These are phyloP conservation scores for Distichodus sexfasciatus DNA, from an alignment of 2,797 vertebrate genomes.

Conservation along the genomic window DNA sequence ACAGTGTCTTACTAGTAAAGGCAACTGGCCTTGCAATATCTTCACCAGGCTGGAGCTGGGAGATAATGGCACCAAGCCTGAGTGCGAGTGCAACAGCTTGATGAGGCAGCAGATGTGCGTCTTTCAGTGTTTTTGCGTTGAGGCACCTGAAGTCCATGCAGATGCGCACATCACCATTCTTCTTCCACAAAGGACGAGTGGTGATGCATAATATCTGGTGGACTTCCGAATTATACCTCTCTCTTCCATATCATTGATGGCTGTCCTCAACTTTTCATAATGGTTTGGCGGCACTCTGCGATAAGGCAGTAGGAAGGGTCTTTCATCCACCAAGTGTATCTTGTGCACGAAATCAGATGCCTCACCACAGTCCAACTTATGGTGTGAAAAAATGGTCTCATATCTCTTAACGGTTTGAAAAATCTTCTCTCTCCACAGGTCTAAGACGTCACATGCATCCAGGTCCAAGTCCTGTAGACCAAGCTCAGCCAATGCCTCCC, in stretches of 20 bases:
- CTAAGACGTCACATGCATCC: constrained; percentile 32
- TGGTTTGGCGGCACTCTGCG: constrained; percentile 15
- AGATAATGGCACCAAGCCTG: not conserved
- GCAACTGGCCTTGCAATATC: too few species aligned
- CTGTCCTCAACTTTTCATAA: constrained; percentile 14
- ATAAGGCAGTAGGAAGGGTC: constrained; percentile 20
- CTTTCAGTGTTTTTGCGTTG: constrained; percentile 22
- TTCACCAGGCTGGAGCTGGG: too few species aligned
- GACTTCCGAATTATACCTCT: constrained; percentile 15
- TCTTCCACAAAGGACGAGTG: constrained; percentile 4
- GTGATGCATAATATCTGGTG: constrained; percentile 17
- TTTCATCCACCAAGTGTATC: constrained; percentile 26
- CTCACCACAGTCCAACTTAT: constrained; percentile 46
- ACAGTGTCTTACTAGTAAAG: too few species aligned
- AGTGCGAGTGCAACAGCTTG: constrained; percentile 2
- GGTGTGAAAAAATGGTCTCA: constrained; percentile 39
- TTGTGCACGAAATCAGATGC: constrained; percentile 23
- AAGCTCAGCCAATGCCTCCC: not conserved
- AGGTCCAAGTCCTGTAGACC: constrained; percentile 21
- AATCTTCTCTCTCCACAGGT: constrained; percentile 18
- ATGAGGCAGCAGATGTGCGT: constrained; percentile 12
- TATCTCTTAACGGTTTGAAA: constrained; percentile 12
- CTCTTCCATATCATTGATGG: constrained; percentile 26
- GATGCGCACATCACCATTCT: constrained; percentile 11
- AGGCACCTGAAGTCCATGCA: constrained; percentile 28